Evolutionary conservation across 2,888 invertebrate species (phyloP).

Genomic region (Mythimna loreyi): DNA sequence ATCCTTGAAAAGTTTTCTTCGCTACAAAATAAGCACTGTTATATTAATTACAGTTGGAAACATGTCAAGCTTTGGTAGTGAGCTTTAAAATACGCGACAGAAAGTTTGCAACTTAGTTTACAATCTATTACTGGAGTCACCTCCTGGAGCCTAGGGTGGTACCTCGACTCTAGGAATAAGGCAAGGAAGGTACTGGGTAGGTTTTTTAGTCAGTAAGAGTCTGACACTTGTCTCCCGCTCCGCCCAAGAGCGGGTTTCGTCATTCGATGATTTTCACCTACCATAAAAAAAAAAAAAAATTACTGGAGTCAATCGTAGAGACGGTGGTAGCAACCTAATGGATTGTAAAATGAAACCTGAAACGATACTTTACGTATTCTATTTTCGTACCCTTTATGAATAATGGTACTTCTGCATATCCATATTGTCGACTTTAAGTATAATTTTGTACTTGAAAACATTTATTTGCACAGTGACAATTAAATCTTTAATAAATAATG

Average conservation of each 20-base stretch:
- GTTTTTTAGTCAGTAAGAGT: too few species aligned
- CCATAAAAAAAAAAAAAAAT: too few species aligned
- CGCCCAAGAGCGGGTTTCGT: too few species aligned
- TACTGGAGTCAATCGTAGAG: slow-evolving; percentile 27
- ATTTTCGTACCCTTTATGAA: slow-evolving; percentile 17
- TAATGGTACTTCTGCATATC: slow-evolving; percentile 20
- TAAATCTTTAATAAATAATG: slow-evolving; percentile 7
- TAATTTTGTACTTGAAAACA: slow-evolving; percentile 8
- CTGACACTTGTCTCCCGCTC: too few species aligned
- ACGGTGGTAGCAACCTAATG: slow-evolving; percentile 34
- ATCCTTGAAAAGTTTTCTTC: not conserved
- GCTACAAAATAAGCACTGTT: not conserved
- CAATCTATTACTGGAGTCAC: slow-evolving; percentile 15
- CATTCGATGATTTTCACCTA: too few species aligned
- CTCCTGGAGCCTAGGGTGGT: too few species aligned
- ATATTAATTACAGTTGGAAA: slow-evolving; percentile 17
- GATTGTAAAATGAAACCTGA: slow-evolving; percentile 33
- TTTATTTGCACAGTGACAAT: slow-evolving; percentile 15
- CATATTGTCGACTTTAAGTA: slow-evolving; percentile 20
- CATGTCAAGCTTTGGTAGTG: not conserved
- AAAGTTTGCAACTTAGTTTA: slow-evolving; percentile 22
- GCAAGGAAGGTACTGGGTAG: too few species aligned
- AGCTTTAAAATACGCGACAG: slow-evolving; percentile 15
- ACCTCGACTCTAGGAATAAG: too few species aligned
- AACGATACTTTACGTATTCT: slow-evolving; percentile 42